Conservation (phyloP, 2,113 vertebrate genomes). For the Podocnemis expansa region DNA sequence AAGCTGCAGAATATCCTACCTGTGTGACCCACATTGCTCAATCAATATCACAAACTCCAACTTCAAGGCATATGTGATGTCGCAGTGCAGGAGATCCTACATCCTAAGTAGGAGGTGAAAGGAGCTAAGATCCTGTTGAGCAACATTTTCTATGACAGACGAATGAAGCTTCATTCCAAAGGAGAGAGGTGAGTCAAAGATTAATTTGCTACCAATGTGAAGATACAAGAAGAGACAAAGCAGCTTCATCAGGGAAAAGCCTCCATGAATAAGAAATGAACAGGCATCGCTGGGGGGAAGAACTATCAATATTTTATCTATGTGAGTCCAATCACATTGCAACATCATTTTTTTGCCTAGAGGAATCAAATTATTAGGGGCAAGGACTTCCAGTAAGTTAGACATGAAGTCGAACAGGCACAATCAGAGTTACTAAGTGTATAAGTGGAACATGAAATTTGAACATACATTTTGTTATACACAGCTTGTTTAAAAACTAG, state of each 20-base stretch:
- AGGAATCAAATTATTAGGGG: fast-evolving
- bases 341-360: not conserved
- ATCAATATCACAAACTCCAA: slow-evolving; percentile 48
- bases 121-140: slow-evolving; percentile 66
- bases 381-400: not conserved
- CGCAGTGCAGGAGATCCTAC: slow-evolving; percentile 13
- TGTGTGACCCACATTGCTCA: slow-evolving; percentile 63
- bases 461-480: not conserved
- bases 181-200: slow-evolving; percentile 42
- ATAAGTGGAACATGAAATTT: not conserved
- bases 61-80: slow-evolving; percentile 44
- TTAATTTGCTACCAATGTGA: slow-evolving; percentile 57
- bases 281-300: fast-evolving
- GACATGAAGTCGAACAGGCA: not conserved
- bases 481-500: not conserved
- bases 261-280: not conserved
- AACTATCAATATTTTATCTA: not conserved
- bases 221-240: slow-evolving; percentile 66
- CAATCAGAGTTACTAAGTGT: not conserved
- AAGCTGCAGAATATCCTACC: slow-evolving; percentile 25
- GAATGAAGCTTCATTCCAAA: slow-evolving; percentile 67
- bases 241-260: slow-evolving; percentile 58
- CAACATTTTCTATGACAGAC: slow-evolving; percentile 73
- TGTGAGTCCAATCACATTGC: not conserved
- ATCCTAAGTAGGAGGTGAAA: slow-evolving; percentile 71